Base-by-base conservation (phyloP, 1,140 invertebrate species). In the Drosophila novamexicana region DNA sequence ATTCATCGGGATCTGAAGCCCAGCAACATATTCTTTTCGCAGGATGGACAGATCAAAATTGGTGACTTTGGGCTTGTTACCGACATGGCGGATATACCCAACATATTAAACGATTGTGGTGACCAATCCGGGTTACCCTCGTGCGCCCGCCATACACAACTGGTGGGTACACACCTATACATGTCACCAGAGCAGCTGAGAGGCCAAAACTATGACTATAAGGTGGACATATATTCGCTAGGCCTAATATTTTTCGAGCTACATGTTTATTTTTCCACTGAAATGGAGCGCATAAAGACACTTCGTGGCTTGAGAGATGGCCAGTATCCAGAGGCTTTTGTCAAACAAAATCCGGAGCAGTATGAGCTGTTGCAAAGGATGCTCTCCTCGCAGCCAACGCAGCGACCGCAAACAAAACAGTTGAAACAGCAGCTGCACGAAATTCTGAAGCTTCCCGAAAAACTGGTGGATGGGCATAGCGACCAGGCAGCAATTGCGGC, bases 1-100 rank as follows among this genome's bases (percentile, higher is more conserved):
- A 99, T 99, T 91, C 98, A 99, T 93, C 94, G 98, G 58, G 98
- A 99, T 93, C 94, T 99, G 18, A 99, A 99, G 95, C 98, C 98
- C 2, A 98, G 97, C 50, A 99, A 99, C 93, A 99, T 99, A 81
- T 98, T 99, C 92, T 99, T 99, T 91, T 96, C 98, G 0, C 94
- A 95, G 56, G 97, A 98, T 93, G 96, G 96, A 6, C 94, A 96
- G 77, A 95, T 99, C 4, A 99, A 99, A 94, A 96, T 99, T 50
- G 98, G 98, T 5, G 98, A 99, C 93, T 99, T 99, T 94, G 98
- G 98, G 0, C 94, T 99, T 7, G 98, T 98, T 0, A 99, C 98
- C 10, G 95, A 95, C 6, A 96, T 97, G 93, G 93, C 94, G 16
- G 96, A 96, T 70, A 93, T 93, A 50, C 94, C 93, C 14, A 93